phyloP scores from a whole-genome alignment of 2,888 invertebrate species.

The Prosapia bicincta region DNA sequence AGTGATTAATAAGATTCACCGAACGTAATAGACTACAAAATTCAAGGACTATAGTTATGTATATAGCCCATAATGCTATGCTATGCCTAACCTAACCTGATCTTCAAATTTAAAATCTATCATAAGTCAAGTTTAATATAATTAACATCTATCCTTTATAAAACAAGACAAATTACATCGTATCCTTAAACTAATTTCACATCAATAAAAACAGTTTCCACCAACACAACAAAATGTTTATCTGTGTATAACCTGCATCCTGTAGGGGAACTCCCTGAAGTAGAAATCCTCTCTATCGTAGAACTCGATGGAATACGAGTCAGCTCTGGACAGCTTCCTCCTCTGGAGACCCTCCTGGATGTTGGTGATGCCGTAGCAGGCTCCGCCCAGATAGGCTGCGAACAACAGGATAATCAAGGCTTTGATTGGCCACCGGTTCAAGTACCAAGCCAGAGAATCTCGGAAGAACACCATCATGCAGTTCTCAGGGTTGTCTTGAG shows the following conservation, averaged over 20 bases:
- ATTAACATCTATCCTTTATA: too few species aligned
- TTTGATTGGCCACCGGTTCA: conserved; percentile 73
- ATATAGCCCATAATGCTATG: too few species aligned
- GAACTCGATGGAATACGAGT: conserved; percentile 89
- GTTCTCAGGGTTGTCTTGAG: conserved; percentile 82
- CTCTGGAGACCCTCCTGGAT: conserved; percentile 89
- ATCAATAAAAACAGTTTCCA: too few species aligned
- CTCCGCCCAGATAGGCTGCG: conserved; percentile 73
- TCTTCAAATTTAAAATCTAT: too few species aligned
- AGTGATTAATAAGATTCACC: too few species aligned
- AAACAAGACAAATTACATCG: too few species aligned
- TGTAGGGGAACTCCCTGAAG: conserved; percentile 88
- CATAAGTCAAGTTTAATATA: too few species aligned
- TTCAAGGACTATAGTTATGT: too few species aligned
- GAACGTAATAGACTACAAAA: too few species aligned
- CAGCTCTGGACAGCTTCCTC: conserved; percentile 81
- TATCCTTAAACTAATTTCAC: too few species aligned
- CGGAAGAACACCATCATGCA: conserved; percentile 74
- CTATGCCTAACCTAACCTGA: too few species aligned
- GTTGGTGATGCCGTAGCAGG: conserved; percentile 84
- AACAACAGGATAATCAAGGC: conserved; percentile 61
- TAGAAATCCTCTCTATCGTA: conserved; percentile 89
- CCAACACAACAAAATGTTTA: too few species aligned
- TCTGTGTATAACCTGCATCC: conserved; percentile 88
- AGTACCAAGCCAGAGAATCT: conserved; percentile 69